Conservation (phyloP, 1,140 invertebrate genomes). For the Drosophila sulfurigaster region DNA sequence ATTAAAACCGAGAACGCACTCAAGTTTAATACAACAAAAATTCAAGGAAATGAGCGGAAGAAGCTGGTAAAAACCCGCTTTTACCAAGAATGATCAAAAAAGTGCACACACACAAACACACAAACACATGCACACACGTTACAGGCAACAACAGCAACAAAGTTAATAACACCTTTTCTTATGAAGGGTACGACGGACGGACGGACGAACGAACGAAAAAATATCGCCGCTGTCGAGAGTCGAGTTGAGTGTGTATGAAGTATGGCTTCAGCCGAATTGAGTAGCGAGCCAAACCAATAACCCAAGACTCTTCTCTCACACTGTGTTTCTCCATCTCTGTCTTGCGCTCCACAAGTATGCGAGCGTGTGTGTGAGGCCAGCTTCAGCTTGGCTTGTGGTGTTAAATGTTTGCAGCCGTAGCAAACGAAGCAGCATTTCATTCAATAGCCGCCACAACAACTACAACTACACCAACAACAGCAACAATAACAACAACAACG, state of each 20-base stretch:
- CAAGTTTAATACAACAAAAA: slow-evolving; percentile 75
- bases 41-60: slow-evolving; percentile 82
- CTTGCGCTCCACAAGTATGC: slow-evolving; percentile 16
- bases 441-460: slow-evolving; percentile 68
- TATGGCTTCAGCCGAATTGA: slow-evolving; percentile 76
- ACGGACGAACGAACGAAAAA: not conserved
- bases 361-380: slow-evolving; percentile 63
- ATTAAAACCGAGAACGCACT: slow-evolving; percentile 72
- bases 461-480: slow-evolving; percentile 33
- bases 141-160: slow-evolving; percentile 54
- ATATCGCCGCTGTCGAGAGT: slow-evolving; percentile 39
- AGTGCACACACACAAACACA: slow-evolving; percentile 38
- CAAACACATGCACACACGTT: slow-evolving; percentile 18
- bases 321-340: slow-evolving; percentile 27
- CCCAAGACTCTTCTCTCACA: slow-evolving; percentile 40
- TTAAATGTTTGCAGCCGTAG: slow-evolving; percentile 77
- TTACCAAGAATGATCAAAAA: slow-evolving; percentile 81
- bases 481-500: slow-evolving; percentile 37
- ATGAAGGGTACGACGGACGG: slow-evolving; percentile 66
- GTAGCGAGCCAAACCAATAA: slow-evolving; percentile 40
- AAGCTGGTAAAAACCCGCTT: slow-evolving; percentile 77
- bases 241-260: slow-evolving; percentile 58
- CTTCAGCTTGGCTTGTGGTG: slow-evolving; percentile 75
- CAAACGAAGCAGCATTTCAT: slow-evolving; percentile 63
- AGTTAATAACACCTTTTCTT: slow-evolving; percentile 82